phyloP scores from a whole-genome alignment of 1,140 invertebrate species.

The Drosophila serrata region DNA sequence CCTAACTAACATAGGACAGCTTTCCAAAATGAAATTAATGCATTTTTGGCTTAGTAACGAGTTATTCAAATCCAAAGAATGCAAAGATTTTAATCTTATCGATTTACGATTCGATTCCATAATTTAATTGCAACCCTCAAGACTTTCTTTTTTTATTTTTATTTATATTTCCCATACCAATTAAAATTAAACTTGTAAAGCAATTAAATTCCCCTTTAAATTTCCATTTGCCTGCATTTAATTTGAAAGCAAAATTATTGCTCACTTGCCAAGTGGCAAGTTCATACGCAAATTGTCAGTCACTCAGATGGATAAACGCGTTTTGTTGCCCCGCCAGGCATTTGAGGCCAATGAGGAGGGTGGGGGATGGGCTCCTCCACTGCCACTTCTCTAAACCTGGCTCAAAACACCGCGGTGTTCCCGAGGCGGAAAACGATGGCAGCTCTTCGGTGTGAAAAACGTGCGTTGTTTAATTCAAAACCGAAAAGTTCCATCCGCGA shows the following conservation, averaged over 20 bases:
- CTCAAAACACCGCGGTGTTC: constrained; percentile 2
- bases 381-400: not conserved
- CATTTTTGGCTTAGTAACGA: no score
- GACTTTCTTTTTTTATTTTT: no score
- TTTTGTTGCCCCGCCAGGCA: constrained; percentile 40
- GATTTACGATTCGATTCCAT: no score
- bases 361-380: no score
- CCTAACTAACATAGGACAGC: no score
- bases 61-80: no score
- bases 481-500: constrained; percentile 41
- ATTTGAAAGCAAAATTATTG: constrained; percentile 21
- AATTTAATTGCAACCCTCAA: no score
- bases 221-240: not conserved
- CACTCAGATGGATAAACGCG: constrained; percentile 57
- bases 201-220: not conserved
- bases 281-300: constrained; percentile 51
- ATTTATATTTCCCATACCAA: no score
- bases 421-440: constrained; percentile 8
- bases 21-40: no score
- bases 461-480: constrained; percentile 71
- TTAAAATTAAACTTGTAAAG: not conserved
- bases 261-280: constrained; percentile 17
- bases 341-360: constrained; percentile 11
- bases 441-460: constrained; percentile 64
- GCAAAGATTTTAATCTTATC: no score